These are phyloP conservation scores for Tupiocoris notatus DNA, from an alignment of 2,888 invertebrate species.

Conservation along the genomic window DNA sequence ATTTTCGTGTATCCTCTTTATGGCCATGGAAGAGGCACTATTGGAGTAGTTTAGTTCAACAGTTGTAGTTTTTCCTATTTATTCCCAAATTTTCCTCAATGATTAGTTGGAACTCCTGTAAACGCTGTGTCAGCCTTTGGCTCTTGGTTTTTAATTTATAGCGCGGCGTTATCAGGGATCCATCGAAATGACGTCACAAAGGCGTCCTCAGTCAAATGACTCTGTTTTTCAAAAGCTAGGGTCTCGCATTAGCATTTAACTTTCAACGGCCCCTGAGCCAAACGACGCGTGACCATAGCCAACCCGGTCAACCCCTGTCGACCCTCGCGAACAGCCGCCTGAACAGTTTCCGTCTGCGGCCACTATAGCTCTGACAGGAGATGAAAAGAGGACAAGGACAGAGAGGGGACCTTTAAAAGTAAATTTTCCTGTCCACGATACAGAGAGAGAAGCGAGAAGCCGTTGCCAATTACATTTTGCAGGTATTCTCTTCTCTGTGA, in stretches of 20 bases:
- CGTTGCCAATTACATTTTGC: not conserved
- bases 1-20: too few species aligned
- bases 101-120: too few species aligned
- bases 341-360: not conserved
- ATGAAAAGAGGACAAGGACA: not conserved
- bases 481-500: not conserved
- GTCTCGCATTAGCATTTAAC: not conserved
- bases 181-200: too few species aligned
- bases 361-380: not conserved
- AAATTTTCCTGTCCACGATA: not conserved
- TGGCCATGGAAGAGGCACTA: too few species aligned
- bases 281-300: not conserved
- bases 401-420: too few species aligned
- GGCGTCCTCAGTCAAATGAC: not conserved
- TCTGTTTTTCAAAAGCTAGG: not conserved
- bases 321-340: not conserved
- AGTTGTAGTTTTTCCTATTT: too few species aligned
- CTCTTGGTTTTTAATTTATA: too few species aligned
- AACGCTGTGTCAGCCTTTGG: too few species aligned
- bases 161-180: too few species aligned
- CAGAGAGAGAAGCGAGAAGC: not conserved
- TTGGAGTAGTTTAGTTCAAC: too few species aligned
- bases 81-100: too few species aligned
- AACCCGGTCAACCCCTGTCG: not conserved
- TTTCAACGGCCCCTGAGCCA: not conserved